Base-by-base conservation (phyloP, 2,113 vertebrate species). In the Rousettus leschenaultii region DNA sequence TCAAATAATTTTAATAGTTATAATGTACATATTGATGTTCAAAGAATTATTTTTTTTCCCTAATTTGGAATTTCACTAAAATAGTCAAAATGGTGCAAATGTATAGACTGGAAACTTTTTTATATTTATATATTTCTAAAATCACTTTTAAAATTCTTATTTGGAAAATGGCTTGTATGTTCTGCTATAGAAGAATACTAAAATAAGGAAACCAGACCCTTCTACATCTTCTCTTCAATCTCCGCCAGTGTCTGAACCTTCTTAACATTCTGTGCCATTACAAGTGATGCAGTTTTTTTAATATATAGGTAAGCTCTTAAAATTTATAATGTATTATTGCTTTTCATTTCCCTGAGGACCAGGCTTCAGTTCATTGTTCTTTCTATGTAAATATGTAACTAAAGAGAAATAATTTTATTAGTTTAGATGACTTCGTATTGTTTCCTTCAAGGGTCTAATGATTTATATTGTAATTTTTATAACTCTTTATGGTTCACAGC, bases 311-410 rank as follows among this genome's bases (percentile, higher is more conserved):
- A 51, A 77, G 2, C 43, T 71, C 35, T 88, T 89, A 86, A 63
- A 57, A 61, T 77, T 51, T 59, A n/a, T 93, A 61, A 63, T 61
- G 13, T 10, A 55, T 51, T 43, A 74, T 63, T 86, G 22, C 33
- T 89, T 95, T 94, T 2, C 22, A 59, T 94, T 92, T 95, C n/a
- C 90, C 45, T 68, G 19, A 63, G 78, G 92, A 91, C 9, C 14
- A 57, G 15, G 22, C n/a, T 84, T 97, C 30, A 65, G 19, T 83
- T 74, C 22, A 68, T 65, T 30, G 55, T 28, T 11, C 22, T 95
- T 57, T 30, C 35, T 80, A 7, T 74, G 26, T 79, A 74, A 68
- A 59, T 38, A 21, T 3, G 0, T 24, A 51, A 74, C 28, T 59
- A 35, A 84, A 89, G 90, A 59, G 45, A 89, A 57, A 8, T 78